Conservation (phyloP, 2,797 vertebrate species). For the Hybognathus amarus region DNA sequence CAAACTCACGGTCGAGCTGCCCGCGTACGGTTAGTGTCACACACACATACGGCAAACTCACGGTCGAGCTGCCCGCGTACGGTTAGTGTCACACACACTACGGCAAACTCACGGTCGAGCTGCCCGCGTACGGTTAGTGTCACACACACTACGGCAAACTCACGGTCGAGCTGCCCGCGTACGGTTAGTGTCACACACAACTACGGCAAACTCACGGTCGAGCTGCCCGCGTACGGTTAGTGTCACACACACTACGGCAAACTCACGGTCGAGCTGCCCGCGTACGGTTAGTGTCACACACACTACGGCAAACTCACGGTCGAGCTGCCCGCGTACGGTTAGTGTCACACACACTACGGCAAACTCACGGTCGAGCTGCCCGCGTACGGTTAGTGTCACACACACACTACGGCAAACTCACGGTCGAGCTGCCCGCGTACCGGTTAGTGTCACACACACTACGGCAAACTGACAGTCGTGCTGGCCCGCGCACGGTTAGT, state of each 20-base stretch:
- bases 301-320: too few species aligned
- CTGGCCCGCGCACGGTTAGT: slow-evolving; percentile 78
- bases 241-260: too few species aligned
- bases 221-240: too few species aligned
- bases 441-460: slow-evolving; percentile 76
- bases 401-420: slow-evolving; percentile 83
- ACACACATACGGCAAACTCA: slow-evolving; percentile 81
- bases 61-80: slow-evolving; percentile 82
- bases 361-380: slow-evolving; percentile 87
- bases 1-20: slow-evolving; percentile 86
- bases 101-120: too few species aligned
- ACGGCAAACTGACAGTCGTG: slow-evolving; percentile 86
- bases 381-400: slow-evolving; percentile 68
- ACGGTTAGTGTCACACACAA: slow-evolving; percentile 66
- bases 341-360: slow-evolving; percentile 75
- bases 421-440: slow-evolving; percentile 82
- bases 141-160: slow-evolving; percentile 81
- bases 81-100: slow-evolving; percentile 63
- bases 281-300: too few species aligned
- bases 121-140: too few species aligned
- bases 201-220: too few species aligned
- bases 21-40: slow-evolving; percentile 69
- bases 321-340: too few species aligned
- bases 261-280: too few species aligned
- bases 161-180: slow-evolving; percentile 83